Conservation (phyloP, 2,888 invertebrate species). For the Melitaea athalia region DNA sequence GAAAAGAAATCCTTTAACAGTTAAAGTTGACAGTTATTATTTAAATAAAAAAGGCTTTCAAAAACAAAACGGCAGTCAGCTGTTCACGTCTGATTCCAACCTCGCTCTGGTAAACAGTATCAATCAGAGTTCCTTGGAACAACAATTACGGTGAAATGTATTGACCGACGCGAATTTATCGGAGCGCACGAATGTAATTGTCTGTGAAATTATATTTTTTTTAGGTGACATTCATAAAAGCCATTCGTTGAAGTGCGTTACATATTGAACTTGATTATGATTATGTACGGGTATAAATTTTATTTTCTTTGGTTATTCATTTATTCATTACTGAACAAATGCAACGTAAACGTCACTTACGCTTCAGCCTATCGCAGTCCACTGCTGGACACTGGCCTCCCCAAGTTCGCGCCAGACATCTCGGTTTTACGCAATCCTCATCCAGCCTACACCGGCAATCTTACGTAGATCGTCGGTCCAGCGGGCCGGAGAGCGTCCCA, state of each 20-base stretch:
- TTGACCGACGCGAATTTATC: conserved; percentile 35
- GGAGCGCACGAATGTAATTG: conserved; percentile 54
- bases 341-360: too few species aligned
- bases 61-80: conserved; percentile 2
- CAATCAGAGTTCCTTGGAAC: conserved; percentile 8
- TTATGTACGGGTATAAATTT: background rate
- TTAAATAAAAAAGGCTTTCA: background rate
- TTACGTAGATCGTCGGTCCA: too few species aligned
- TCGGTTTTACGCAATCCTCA: too few species aligned
- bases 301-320: too few species aligned
- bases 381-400: too few species aligned
- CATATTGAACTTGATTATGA: background rate
- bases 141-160: conserved; percentile 51
- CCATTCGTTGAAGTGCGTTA: background rate
- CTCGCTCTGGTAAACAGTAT: conserved; percentile 14
- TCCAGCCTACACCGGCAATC: too few species aligned
- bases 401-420: too few species aligned
- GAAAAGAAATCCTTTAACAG: too few species aligned
- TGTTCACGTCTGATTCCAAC: conserved; percentile 15
- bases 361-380: too few species aligned
- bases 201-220: conserved; percentile 37
- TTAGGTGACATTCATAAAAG: background rate
- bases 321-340: too few species aligned
- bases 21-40: background rate
- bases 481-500: too few species aligned